Evolutionary conservation across 1,140 invertebrate genomes (phyloP), one percentile per base, ranked within the genome.

Genomic region (Pseudomyrmex concolor): DNA sequence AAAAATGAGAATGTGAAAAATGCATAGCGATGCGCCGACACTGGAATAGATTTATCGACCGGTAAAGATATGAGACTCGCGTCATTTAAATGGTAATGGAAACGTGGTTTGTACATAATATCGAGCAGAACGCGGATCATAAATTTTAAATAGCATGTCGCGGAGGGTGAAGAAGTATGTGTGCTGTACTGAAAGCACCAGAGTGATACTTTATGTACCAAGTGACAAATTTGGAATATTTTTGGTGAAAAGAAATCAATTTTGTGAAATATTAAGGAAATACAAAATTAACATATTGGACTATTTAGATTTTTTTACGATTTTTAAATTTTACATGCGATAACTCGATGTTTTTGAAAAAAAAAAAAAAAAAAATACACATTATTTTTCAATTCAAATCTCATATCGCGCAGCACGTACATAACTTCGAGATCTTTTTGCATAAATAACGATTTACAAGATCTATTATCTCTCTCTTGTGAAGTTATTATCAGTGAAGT

Each of bases 61-160:
- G 43, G 76, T 59, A 71, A 77, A 80, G 54, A 70, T 80, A 80
- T 68, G 76, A 59, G 76, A 55, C 54, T 13, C 54, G 66, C 76
- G 76, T 66, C n/a, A 80, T 80, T 80, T 80, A 80, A 80, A 80
- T 80, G 76, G 76, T 80, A 71, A 80, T 80, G 66, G 66, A 80
- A 80, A 80, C 76, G 76, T 66, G 76, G 76, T 80, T 80, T 80
- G 43, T 80, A 71, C 66, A 70, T 80, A 80, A 80, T 80, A 55
- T 80, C 66, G 76, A 34, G 66, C 66, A 54, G 54, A 48, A 48
- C 22, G 45, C n/a, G 54, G 15, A 70, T 57, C 76, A 80, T 80
- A 80, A 80, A 80, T 80, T 80, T 71, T 70, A 59, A 45, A 59
- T 59, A 48, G 34, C 34, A 5, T 34, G 34, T 34, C 34, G 34